Percentiles rank a stretch among this genome's conserved stretches.
Conservation (phyloP, 2,888 invertebrate genomes). For the Dasysyrphus albostriatus region DNA sequence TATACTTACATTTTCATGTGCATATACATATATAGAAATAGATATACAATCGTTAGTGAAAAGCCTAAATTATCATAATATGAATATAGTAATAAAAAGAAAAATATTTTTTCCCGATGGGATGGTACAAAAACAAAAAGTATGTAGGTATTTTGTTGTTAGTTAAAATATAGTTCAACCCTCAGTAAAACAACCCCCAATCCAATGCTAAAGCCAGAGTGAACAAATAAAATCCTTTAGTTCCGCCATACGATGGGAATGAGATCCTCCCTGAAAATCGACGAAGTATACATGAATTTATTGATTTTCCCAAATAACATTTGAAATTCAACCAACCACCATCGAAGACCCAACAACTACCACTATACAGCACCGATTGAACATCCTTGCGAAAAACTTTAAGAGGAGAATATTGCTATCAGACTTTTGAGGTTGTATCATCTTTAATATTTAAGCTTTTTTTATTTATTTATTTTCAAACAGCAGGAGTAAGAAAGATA, state of each 20-base stretch:
- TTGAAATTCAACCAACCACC: conserved; percentile 52
- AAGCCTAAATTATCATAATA: not conserved
- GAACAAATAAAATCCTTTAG: conserved; percentile 61
- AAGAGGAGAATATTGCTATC: conserved; percentile 40
- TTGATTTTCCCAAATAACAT: conserved; percentile 63
- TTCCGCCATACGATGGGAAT: conserved; percentile 14
- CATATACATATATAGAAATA: no score
- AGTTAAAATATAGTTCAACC: conserved; percentile 1
- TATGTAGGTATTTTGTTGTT: not conserved
- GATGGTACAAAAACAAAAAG: not conserved
- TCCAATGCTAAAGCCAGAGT: conserved; percentile 22
- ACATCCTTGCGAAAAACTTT: conserved; percentile 53
- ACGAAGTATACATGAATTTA: conserved; percentile 44
- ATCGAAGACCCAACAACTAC: not conserved
- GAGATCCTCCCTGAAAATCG: conserved; percentile 44
- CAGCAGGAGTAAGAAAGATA: conserved; percentile 33
- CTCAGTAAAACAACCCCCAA: conserved; percentile 1
- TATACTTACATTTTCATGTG: no score
- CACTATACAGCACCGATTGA: conserved; percentile 14
- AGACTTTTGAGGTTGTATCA: conserved; percentile 15
- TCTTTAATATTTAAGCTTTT: conserved; percentile 68
- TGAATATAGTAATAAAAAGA: not conserved
- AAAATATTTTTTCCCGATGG: not conserved
- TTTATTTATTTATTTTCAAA: conserved; percentile 9
- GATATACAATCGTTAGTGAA: no score